phyloP scores from a whole-genome alignment of 2,797 vertebrate genomes.

The Molossus alvarezi region DNA sequence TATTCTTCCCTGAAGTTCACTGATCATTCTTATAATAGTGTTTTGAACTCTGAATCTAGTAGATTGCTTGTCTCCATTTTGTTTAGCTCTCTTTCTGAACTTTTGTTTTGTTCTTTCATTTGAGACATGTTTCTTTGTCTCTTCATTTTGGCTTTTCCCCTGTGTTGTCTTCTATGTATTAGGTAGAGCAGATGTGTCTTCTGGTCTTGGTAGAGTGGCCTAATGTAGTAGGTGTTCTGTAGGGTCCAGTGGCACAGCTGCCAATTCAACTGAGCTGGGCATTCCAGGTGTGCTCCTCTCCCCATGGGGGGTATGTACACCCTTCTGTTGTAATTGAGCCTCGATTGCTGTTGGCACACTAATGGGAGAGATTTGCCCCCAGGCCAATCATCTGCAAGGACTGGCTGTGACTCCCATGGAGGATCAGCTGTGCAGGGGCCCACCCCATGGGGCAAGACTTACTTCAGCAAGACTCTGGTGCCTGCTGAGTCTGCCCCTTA shows the following conservation, averaged over 20 bases:
- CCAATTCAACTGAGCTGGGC: neutral
- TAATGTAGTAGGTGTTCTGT: neutral
- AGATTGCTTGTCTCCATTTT: neutral
- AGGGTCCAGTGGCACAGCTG: neutral
- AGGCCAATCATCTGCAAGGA: neutral
- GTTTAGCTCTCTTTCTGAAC: neutral
- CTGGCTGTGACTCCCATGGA: neutral
- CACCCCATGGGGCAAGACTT: neutral
- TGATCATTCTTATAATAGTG: neutral
- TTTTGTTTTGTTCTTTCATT: neutral
- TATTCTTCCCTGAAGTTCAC: neutral
- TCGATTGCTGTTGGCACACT: neutral
- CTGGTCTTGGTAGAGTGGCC: neutral
- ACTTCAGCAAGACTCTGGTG: neutral
- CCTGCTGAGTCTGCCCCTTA: neutral
- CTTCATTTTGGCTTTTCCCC: neutral
- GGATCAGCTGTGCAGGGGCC: neutral
- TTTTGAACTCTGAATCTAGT: neutral
- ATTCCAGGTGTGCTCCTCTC: neutral
- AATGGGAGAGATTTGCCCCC: neutral
- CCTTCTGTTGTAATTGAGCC: neutral
- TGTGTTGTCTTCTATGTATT: neutral
- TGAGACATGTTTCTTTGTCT: neutral
- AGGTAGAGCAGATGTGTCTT: neutral
- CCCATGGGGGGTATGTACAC: neutral